A percentile compares a stretch with the other conserved stretches of the same genome.
phyloP scores from a whole-genome alignment of 2,113 vertebrate genomes.

The Nerophis ophidion region DNA sequence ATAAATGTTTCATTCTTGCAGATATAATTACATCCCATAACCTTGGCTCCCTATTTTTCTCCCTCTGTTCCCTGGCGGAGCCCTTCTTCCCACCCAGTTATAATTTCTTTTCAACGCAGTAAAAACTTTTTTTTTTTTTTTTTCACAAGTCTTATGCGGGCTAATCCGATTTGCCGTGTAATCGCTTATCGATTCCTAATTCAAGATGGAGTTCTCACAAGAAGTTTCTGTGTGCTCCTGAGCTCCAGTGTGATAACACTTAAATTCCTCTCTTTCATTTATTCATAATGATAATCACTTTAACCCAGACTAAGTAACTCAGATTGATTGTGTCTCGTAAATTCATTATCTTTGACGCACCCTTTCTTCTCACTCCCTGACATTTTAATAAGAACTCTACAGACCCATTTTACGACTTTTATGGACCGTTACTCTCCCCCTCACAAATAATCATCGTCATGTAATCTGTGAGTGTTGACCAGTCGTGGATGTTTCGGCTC shows the following conservation, averaged over 20 bases:
- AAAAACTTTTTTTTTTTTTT: neutral
- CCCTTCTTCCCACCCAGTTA: neutral
- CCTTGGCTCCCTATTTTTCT: constrained; percentile 1
- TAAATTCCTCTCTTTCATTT: neutral
- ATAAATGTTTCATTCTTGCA: constrained; percentile 8
- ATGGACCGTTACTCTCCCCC: neutral
- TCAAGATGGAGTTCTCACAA: neutral
- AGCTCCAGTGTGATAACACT: neutral
- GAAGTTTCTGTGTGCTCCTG: neutral
- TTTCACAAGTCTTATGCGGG: neutral
- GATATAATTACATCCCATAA: constrained; percentile 11
- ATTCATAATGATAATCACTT: neutral
- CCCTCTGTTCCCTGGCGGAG: neutral
- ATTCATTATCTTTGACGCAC: neutral
- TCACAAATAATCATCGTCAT: neutral
- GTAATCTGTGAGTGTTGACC: neutral
- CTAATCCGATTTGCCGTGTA: constrained; percentile 1
- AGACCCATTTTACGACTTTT: neutral
- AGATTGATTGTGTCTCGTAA: neutral
- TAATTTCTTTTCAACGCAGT: neutral
- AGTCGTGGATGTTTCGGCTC: neutral
- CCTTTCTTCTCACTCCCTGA: neutral
- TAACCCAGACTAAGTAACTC: neutral
- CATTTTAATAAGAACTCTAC: neutral
- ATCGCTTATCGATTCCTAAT: constrained; percentile 1